These are phyloP conservation scores for Manis javanica DNA, from an alignment of 2,797 vertebrate species.

Conservation along the genomic window DNA sequence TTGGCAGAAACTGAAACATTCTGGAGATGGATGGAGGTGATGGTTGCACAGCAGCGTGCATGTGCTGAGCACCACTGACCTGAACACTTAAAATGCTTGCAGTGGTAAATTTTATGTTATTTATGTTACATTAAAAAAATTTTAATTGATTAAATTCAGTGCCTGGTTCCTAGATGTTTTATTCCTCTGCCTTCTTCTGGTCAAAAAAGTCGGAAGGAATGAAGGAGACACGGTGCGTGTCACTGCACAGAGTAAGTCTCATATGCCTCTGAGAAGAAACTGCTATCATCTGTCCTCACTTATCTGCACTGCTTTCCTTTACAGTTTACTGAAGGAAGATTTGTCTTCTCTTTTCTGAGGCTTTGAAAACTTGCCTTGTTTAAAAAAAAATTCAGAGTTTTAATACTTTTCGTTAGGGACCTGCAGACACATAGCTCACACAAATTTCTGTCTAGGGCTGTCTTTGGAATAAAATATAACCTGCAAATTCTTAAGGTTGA, in stretches of 20 bases:
- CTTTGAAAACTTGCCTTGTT: neutral
- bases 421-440: neutral
- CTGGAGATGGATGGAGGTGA: neutral
- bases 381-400: neutral
- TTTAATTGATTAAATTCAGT: neutral
- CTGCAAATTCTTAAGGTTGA: neutral
- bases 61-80: neutral
- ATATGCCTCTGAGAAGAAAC: neutral
- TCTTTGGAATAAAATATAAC: slow-evolving; percentile 10
- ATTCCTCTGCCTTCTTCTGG: neutral
- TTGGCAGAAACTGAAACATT: neutral
- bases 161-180: neutral
- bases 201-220: neutral
- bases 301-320: neutral
- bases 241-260: neutral
- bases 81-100: neutral
- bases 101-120: neutral
- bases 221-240: neutral
- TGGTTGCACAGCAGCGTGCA: neutral
- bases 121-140: neutral
- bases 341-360: neutral
- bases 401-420: neutral
- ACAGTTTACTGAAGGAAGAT: neutral
- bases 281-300: neutral
- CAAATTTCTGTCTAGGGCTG: neutral